phyloP scores from a whole-genome alignment of 2,113 vertebrate genomes.

The Callipepla squamata region DNA sequence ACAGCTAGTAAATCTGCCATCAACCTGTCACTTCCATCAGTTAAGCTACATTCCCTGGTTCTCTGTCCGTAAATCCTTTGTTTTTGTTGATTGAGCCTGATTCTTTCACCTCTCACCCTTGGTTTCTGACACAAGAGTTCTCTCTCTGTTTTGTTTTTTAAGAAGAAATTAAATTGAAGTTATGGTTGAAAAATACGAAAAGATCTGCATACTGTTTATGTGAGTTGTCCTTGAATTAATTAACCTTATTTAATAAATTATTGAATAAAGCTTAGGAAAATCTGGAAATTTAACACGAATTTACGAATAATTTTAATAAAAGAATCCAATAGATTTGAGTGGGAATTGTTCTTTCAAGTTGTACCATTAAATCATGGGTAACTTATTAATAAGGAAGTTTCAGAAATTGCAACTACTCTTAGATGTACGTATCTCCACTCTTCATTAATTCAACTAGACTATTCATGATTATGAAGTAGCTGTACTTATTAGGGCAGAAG shows the following conservation, averaged over 20 bases:
- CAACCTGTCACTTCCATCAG: not conserved
- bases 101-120: slow-evolving; percentile 28
- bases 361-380: not conserved
- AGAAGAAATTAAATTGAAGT: not conserved
- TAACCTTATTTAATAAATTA: not conserved
- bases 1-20: slow-evolving; percentile 30
- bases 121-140: not conserved
- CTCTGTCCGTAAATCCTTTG: not conserved
- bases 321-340: not conserved
- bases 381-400: not conserved
- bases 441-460: not conserved
- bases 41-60: not conserved
- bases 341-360: not conserved
- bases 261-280: not conserved
- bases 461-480: not conserved
- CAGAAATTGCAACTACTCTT: not conserved
- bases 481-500: not conserved
- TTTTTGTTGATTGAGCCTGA: not conserved
- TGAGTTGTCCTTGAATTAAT: not conserved
- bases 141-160: not conserved
- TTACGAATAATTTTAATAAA: not conserved
- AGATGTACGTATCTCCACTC: not conserved
- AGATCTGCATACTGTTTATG: not conserved
- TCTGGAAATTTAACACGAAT: not conserved
- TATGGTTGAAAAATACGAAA: not conserved